Evolutionary conservation across 2,888 invertebrate species (phyloP).

Genomic region (Esperia sulphurella): DNA sequence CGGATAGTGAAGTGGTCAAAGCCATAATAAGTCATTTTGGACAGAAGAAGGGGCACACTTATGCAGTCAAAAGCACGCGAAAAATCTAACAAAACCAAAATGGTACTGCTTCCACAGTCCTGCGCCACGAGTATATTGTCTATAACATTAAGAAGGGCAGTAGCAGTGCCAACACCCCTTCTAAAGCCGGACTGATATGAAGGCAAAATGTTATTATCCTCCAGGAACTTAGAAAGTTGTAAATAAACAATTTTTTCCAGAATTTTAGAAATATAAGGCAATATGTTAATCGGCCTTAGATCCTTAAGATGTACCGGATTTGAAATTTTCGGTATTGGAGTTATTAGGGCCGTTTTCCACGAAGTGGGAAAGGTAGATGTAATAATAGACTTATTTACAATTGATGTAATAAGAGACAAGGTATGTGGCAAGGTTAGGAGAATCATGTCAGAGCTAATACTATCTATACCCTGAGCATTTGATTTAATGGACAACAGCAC

Average conservation of each 20-base stretch:
- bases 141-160: conserved; percentile 6
- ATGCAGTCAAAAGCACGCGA: background rate
- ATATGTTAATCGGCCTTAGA: conserved; percentile 8
- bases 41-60: background rate
- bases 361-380: background rate
- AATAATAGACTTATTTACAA: background rate
- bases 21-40: background rate
- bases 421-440: background rate
- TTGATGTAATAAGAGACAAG: background rate
- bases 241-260: background rate
- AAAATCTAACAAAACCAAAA: no score
- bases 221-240: background rate
- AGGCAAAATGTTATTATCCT: conserved; percentile 1
- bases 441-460: background rate
- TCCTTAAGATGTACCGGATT: background rate
- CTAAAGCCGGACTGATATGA: conserved; percentile 11
- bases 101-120: background rate
- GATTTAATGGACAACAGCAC: background rate
- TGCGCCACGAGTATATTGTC: background rate
- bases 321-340: conserved; percentile 1
- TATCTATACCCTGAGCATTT: background rate
- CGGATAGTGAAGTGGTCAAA: background rate
- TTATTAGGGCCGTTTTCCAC: background rate
- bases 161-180: conserved; percentile 4
- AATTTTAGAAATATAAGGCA: background rate